phyloP scores from a whole-genome alignment of 2,797 vertebrate genomes.

The Falco rusticolus region DNA sequence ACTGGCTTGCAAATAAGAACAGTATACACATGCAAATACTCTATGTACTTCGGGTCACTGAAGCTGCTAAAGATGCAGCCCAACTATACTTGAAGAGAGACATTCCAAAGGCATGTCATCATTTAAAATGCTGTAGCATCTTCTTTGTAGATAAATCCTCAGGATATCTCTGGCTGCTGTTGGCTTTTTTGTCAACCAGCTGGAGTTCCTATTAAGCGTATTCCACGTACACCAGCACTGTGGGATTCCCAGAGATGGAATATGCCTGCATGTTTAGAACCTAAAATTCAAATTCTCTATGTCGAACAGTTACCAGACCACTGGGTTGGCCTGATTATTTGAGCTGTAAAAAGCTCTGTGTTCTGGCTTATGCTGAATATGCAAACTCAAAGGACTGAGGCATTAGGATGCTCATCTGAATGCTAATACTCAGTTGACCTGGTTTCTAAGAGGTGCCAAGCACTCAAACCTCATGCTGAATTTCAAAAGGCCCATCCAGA shows the following conservation, averaged over 20 bases:
- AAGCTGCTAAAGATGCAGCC: background rate
- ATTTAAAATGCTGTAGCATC: background rate
- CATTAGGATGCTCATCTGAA: constrained; percentile 34
- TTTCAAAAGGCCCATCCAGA: constrained; percentile 6
- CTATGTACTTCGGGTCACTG: background rate
- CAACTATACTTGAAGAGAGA: too few species aligned
- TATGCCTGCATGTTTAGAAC: background rate
- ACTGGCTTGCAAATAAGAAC: background rate
- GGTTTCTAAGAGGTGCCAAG: constrained; percentile 19
- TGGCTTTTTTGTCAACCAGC: background rate
- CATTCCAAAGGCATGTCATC: too few species aligned
- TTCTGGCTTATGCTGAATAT: constrained; percentile 8
- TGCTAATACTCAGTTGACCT: constrained; percentile 23
- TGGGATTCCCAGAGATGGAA: background rate
- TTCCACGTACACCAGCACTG: background rate
- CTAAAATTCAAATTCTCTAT: background rate
- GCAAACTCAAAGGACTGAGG: background rate
- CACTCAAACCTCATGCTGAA: constrained; percentile 10
- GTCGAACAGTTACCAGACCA: background rate
- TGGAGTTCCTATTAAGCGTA: background rate
- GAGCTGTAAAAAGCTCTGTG: background rate
- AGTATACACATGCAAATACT: background rate
- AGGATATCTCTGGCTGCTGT: background rate
- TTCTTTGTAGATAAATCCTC: background rate
- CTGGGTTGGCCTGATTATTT: background rate